Evolutionary conservation across 2,797 vertebrate species (phyloP).

Genomic region (Cossypha niveicapilla): DNA sequence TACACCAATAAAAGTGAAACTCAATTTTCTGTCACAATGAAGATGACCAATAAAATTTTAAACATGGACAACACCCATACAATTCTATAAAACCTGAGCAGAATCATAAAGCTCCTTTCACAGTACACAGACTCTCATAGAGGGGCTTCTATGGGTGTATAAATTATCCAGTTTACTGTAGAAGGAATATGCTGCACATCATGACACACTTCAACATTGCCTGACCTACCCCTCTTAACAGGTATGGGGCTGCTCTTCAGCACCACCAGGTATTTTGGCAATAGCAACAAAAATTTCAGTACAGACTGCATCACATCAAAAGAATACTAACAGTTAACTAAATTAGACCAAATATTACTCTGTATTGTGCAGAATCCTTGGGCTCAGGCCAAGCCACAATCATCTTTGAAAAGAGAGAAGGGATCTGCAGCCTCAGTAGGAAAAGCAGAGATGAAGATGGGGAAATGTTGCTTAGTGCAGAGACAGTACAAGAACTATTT

Average conservation of each 20-base stretch:
- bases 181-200: neutral
- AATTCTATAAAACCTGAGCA: neutral
- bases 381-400: neutral
- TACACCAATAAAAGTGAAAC: conserved; percentile 29
- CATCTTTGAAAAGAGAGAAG: neutral
- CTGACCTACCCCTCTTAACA: neutral
- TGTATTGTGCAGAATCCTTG: neutral
- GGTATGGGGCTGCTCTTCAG: neutral
- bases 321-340: neutral
- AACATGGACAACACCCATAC: neutral
- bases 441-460: neutral
- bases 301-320: neutral
- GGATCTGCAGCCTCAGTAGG: neutral
- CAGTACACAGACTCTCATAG: neutral
- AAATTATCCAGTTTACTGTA: neutral
- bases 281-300: neutral
- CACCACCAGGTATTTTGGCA: neutral
- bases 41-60: conserved; percentile 21
- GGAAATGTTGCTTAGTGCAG: neutral
- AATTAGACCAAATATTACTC: neutral
- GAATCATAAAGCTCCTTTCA: conserved; percentile 19
- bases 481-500: neutral
- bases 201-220: neutral
- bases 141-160: neutral
- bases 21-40: conserved; percentile 40